Conservation (phyloP, 2,797 vertebrate species). For the Cebuella pygmaea region DNA sequence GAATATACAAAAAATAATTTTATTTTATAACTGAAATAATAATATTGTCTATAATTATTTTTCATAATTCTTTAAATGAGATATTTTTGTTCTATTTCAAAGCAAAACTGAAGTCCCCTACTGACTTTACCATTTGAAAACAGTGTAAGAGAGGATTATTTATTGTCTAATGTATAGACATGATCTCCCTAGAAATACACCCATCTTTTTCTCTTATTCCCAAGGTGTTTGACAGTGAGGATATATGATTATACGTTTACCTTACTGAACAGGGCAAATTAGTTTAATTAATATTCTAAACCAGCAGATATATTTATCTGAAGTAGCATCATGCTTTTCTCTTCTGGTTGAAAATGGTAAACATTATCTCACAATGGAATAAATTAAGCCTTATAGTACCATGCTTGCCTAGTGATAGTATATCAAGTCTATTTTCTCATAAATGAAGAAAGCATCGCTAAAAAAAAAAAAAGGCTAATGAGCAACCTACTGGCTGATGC, state of each 20-base stretch:
- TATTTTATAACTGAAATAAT: background rate
- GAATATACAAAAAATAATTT: background rate
- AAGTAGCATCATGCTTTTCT: background rate
- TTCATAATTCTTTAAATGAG: background rate
- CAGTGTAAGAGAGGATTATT: background rate
- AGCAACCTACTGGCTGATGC: background rate
- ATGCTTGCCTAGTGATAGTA: background rate
- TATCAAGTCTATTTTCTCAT: background rate
- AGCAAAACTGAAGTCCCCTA: background rate
- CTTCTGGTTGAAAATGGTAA: background rate
- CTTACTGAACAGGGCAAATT: background rate
- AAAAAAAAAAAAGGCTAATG: background rate
- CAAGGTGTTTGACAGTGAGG: background rate
- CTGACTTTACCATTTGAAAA: background rate
- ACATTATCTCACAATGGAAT: background rate
- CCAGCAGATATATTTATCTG: background rate
- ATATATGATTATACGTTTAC: background rate
- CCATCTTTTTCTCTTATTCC: background rate
- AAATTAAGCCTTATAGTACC: background rate
- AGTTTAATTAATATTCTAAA: background rate
- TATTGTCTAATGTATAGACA: background rate
- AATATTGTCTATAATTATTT: background rate
- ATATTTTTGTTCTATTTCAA: background rate
- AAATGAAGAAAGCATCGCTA: background rate
- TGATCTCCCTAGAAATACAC: background rate